Evolutionary conservation across 2,113 vertebrate genomes (phyloP), one percentile per base, ranked within the genome.

Genomic region (Neogobius melanostomus): DNA sequence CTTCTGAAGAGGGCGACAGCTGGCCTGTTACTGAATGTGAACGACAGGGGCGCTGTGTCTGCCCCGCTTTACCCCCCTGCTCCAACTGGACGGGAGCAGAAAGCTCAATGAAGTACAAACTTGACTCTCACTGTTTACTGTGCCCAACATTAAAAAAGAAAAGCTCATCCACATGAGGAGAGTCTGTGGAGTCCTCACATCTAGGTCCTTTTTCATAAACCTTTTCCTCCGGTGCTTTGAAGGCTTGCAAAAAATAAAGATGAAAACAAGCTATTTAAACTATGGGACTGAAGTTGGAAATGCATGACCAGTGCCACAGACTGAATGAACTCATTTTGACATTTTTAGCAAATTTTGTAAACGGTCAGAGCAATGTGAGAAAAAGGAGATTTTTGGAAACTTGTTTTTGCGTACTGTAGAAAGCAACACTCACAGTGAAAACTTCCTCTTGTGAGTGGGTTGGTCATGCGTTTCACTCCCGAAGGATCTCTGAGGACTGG

Each of bases 1-100:
- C 93, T 99, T 99, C 91, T 99, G 95, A 95, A 91, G 92, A 91
- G 89, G 91, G 90, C 91, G 67, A 92, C 92, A 95, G 92, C 92
- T 94, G 93, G 93, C 88, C 92, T 94, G 94, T 93, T 92, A 92
- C 92, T 90, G 92, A 94, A 93, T 92, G 94, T 94, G 94, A 95
- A 93, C 48, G 88, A 75, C 84, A 12, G 76, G 76, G 71, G 51
- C 17, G 52, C 36, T 42, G 14, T 56, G 44, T 3, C 48, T 15
- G 72, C 66, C 80, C 63, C 66, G 69, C 76, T 49, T 53, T 65
- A 68, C 28, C 28, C 28, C 75, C 57, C 54, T 64, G 66, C 66
- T 11, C 45, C 5, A 21, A 9, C 56, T 14, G 28, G 71, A 75
- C 85, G 84, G 88, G 87, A 87, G 87, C 88, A 79, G 91, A 87